These are phyloP conservation scores for Conus betulinus DNA, from an alignment of 1,140 invertebrate genomes.

Conservation along the genomic window DNA sequence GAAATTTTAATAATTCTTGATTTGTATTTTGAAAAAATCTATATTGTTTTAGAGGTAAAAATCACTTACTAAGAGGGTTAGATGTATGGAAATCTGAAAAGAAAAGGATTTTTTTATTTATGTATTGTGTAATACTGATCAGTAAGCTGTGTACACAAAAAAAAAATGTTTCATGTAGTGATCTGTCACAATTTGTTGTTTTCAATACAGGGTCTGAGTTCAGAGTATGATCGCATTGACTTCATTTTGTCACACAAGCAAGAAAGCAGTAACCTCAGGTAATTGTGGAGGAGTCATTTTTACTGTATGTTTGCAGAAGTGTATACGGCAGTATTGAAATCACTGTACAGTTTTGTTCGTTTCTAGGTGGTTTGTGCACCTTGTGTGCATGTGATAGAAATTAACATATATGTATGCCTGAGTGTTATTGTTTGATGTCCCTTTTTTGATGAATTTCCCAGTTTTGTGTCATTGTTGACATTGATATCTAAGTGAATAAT, in stretches of 20 bases:
- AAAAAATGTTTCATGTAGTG: not conserved
- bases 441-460: no score
- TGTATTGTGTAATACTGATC: no score
- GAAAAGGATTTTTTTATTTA: no score
- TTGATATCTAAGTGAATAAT: not conserved
- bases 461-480: not conserved
- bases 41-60: no score
- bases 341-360: no score
- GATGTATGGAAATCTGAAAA: no score
- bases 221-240: conserved; percentile 58
- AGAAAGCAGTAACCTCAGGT: conserved; percentile 14
- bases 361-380: not conserved
- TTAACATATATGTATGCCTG: not conserved
- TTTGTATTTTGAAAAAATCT: no score
- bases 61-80: no score
- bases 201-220: conserved; percentile 65
- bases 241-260: conserved; percentile 40
- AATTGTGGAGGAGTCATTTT: not conserved
- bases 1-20: no score
- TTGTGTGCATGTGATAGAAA: not conserved
- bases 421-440: not conserved
- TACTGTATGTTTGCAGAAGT: no score
- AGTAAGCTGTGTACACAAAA: no score
- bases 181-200: not conserved
- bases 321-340: no score